Evolutionary conservation across 2,888 invertebrate genomes (phyloP).

Genomic region (Cerastoderma edule): DNA sequence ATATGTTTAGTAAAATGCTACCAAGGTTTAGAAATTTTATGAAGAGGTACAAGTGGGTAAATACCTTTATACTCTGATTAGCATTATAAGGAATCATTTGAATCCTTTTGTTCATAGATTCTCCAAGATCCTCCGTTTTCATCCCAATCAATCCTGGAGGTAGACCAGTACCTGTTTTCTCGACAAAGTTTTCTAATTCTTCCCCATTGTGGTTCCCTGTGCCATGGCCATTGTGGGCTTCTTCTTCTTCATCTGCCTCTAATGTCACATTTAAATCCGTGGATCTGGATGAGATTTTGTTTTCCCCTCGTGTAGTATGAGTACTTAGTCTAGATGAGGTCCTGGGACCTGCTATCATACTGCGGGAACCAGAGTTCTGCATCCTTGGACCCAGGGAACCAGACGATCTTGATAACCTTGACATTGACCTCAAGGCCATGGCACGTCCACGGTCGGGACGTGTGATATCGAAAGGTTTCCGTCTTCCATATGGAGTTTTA

Average conservation of each 20-base stretch:
- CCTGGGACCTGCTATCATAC: background rate
- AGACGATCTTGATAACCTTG: conserved; percentile 25
- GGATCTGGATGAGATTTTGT: conserved; percentile 14
- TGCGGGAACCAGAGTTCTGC: too few species aligned
- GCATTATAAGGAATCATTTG: conserved; percentile 47
- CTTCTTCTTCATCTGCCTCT: conserved; percentile 32
- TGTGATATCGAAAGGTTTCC: conserved; percentile 23
- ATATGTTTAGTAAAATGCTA: too few species aligned
- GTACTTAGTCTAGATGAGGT: conserved; percentile 30
- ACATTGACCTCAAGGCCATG: conserved; percentile 25
- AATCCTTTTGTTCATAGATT: conserved; percentile 25
- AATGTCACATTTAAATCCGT: conserved; percentile 50
- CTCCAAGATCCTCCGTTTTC: conserved; percentile 26
- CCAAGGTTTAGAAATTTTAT: too few species aligned
- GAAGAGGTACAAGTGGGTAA: too few species aligned
- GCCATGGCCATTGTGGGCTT: background rate
- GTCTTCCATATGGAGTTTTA: conserved; percentile 44
- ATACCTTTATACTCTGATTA: conserved; percentile 6
- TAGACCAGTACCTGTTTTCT: background rate
- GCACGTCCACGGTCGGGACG: conserved; percentile 43
- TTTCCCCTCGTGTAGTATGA: conserved; percentile 33
- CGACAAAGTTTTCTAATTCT: background rate
- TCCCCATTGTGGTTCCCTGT: conserved; percentile 1
- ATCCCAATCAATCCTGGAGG: conserved; percentile 7
- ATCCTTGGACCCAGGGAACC: too few species aligned